A percentile compares a stretch with the other conserved stretches of the same genome.
Evolutionary conservation across 2,888 invertebrate genomes (phyloP).

Genomic region (Taenaris catops): DNA sequence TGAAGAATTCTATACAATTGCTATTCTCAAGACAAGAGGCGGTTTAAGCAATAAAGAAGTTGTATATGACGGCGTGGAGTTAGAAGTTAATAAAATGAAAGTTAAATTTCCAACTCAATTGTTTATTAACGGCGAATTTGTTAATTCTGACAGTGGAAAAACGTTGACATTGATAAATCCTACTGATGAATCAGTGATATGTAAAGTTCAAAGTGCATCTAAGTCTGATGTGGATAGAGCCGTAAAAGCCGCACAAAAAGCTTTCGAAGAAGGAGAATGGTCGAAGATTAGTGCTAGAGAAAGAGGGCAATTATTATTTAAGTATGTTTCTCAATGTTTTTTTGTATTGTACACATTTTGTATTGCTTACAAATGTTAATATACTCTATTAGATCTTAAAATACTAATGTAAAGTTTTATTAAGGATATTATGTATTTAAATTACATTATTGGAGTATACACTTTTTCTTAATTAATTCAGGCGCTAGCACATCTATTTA

Average conservation of each 20-base stretch:
- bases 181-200: slow-evolving; percentile 89
- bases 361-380: not conserved
- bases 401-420: not conserved
- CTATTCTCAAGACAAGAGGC: slow-evolving; percentile 85
- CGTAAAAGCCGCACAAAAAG: slow-evolving; percentile 91
- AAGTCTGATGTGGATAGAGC: slow-evolving; percentile 92
- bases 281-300: slow-evolving; percentile 96
- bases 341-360: too few species aligned
- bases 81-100: slow-evolving; percentile 91
- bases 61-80: slow-evolving; percentile 86
- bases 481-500: too few species aligned
- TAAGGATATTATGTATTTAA: not conserved
- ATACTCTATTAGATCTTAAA: not conserved
- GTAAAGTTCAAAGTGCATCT: slow-evolving; percentile 86
- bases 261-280: slow-evolving; percentile 95
- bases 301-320: slow-evolving; percentile 89
- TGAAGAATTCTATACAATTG: slow-evolving; percentile 86
- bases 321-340: slow-evolving; percentile 64
- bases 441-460: not conserved
- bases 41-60: slow-evolving; percentile 74
- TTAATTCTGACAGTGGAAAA: slow-evolving; percentile 85
- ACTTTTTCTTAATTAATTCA: too few species aligned
- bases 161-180: slow-evolving; percentile 89
- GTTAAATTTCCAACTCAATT: slow-evolving; percentile 93
- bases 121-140: slow-evolving; percentile 95